Percentiles rank a stretch among this genome's conserved stretches.
These are phyloP conservation scores for Ylistrum balloti DNA, from an alignment of 1,140 invertebrate genomes.

Conservation along the genomic window DNA sequence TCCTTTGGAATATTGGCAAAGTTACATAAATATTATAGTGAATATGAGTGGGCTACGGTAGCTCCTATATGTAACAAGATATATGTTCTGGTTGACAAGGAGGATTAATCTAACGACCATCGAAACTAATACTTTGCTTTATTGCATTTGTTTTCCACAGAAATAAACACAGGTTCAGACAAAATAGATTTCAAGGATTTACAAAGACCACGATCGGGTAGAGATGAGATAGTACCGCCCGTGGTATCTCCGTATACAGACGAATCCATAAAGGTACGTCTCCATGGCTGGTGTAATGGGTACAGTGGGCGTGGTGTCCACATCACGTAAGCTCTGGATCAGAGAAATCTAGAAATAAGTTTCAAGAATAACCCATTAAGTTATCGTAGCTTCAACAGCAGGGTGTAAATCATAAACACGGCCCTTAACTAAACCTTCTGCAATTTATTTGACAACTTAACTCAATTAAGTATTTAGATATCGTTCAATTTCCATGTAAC, in stretches of 20 bases:
- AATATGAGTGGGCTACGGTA: background rate
- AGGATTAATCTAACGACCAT: background rate
- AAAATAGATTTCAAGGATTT: constrained; percentile 34
- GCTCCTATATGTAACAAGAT: background rate
- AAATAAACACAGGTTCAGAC: constrained; percentile 40
- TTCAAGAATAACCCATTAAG: background rate
- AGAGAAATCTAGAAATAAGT: background rate
- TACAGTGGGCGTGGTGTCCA: background rate
- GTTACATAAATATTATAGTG: background rate
- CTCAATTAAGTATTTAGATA: background rate
- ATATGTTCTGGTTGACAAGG: background rate
- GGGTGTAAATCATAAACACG: background rate
- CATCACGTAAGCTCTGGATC: background rate
- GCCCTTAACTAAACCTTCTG: no score
- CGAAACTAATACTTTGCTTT: background rate
- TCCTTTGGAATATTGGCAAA: constrained; percentile 6
- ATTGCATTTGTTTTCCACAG: constrained; percentile 1
- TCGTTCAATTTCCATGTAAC: background rate
- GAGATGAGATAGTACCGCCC: no score
- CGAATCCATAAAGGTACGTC: background rate
- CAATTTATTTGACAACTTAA: background rate
- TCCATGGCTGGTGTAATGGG: background rate
- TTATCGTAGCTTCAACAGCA: no score
- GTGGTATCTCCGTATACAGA: background rate
- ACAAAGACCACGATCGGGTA: background rate